Evolutionary conservation across 2,797 vertebrate species (phyloP).

Genomic region (Morus bassanus): DNA sequence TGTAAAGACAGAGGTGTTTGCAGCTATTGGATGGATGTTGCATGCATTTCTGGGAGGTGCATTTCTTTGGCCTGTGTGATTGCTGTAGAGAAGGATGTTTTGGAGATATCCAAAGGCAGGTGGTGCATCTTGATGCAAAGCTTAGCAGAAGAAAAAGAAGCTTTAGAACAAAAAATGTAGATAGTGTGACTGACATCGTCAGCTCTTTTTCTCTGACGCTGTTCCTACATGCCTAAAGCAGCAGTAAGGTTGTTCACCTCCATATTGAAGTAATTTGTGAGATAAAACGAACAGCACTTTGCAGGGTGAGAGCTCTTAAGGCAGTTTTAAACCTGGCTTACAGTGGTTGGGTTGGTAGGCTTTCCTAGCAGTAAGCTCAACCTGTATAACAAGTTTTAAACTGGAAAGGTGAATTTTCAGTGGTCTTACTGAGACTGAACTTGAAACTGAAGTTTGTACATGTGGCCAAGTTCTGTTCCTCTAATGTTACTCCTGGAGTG

Average conservation of each 20-base stretch:
- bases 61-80: background rate
- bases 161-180: background rate
- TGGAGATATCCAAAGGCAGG: background rate
- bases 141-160: background rate
- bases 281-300: background rate
- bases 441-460: background rate
- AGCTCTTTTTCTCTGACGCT: background rate
- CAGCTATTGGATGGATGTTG: accelerated
- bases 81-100: background rate
- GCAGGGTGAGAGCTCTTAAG: background rate
- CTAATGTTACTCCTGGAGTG: background rate
- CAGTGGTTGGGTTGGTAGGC: background rate
- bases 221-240: background rate
- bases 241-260: background rate
- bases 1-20: background rate
- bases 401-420: background rate
- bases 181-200: background rate
- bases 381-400: background rate
- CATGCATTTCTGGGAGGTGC: background rate
- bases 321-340: background rate
- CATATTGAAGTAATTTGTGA: background rate
- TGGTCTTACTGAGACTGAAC: background rate
- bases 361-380: background rate
- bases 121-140: background rate
- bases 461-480: background rate